Evolutionary conservation across 2,113 vertebrate genomes (phyloP).

Genomic region (Phoenicopterus ruber): DNA sequence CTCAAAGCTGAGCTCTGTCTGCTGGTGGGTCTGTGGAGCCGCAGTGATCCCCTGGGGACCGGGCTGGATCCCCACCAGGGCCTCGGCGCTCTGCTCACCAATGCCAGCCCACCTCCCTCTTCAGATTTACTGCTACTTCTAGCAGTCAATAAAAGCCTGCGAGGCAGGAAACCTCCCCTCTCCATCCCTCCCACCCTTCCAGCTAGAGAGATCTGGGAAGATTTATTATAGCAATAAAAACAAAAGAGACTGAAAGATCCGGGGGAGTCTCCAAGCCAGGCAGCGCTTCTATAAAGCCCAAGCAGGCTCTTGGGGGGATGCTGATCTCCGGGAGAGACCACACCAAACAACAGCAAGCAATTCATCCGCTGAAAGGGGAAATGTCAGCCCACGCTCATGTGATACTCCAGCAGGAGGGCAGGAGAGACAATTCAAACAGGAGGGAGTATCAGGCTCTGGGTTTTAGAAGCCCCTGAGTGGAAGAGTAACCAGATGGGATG

Average conservation of each 20-base stretch:
- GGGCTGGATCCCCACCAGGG: rapidly evolving
- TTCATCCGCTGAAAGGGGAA: background rate
- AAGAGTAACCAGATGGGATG: background rate
- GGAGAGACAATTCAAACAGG: background rate
- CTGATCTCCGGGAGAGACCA: constrained; percentile 5
- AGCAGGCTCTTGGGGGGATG: constrained; percentile 14
- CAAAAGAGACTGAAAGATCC: constrained; percentile 21
- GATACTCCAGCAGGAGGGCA: background rate
- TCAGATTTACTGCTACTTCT: constrained; percentile 43
- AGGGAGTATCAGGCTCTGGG: background rate
- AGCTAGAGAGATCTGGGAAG: constrained; percentile 5
- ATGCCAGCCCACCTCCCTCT: background rate
- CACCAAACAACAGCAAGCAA: background rate
- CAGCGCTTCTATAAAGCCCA: constrained; percentile 43
- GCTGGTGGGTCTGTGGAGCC: background rate
- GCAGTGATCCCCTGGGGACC: background rate
- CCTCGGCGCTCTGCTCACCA: background rate
- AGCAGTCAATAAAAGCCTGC: constrained; percentile 57
- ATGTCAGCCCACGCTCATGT: background rate
- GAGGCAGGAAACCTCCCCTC: constrained; percentile 52
- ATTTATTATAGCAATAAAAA: constrained; percentile 61
- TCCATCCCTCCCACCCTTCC: constrained; percentile 18
- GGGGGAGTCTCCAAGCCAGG: background rate
- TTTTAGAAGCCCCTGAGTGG: background rate
- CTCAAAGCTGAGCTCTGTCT: background rate